Conservation (phyloP, 2,113 vertebrate genomes). For the Phyllostomus discolor region DNA sequence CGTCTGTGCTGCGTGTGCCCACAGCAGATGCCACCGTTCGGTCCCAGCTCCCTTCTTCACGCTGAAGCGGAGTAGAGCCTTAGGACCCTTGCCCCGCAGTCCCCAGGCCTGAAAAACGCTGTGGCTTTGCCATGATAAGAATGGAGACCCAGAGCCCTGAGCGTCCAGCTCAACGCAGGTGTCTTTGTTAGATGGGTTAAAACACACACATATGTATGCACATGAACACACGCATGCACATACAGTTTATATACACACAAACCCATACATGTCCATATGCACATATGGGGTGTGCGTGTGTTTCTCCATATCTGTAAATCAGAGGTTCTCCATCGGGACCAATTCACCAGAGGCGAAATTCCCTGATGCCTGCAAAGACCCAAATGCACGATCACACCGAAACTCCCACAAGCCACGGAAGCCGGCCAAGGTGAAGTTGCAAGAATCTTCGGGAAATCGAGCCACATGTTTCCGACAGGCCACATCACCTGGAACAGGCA, state of each 20-base stretch:
- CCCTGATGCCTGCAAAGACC: background rate
- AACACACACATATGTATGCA: too few species aligned
- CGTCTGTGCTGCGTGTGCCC: background rate
- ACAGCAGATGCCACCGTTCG: background rate
- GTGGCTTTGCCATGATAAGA: background rate
- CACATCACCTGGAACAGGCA: background rate
- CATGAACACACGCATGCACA: fast-evolving
- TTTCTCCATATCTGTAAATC: background rate
- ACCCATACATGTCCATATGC: too few species aligned
- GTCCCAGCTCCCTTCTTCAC: background rate
- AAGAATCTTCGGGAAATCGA: background rate
- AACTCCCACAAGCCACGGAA: background rate
- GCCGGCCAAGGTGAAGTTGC: background rate
- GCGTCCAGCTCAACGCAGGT: background rate
- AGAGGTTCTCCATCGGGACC: background rate
- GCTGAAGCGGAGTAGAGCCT: background rate
- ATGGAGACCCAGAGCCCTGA: background rate
- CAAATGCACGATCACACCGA: background rate
- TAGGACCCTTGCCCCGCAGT: background rate
- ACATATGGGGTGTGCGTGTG: background rate
- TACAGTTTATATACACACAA: background rate
- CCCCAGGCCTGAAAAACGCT: background rate
- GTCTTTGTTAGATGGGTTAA: background rate
- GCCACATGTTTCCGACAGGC: fast-evolving
- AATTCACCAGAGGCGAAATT: background rate